These are phyloP conservation scores for Oncorhynchus kisutch DNA, from an alignment of 2,113 vertebrate species.

Conservation along the genomic window DNA sequence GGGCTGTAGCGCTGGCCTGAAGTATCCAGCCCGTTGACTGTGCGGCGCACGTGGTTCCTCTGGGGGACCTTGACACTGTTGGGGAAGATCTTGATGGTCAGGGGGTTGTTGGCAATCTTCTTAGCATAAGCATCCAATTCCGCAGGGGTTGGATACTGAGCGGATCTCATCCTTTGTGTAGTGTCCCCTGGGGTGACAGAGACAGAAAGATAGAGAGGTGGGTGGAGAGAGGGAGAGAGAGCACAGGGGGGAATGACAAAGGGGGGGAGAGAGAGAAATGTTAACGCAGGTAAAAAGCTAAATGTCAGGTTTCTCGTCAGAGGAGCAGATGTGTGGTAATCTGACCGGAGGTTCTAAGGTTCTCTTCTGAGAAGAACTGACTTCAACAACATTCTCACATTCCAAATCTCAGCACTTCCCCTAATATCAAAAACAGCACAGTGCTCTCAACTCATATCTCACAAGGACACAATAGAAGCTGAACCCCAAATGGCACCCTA, in stretches of 20 bases:
- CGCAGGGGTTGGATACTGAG: constrained; percentile 99
- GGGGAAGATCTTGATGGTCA: constrained; percentile 99
- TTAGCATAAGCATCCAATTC: constrained; percentile 99
- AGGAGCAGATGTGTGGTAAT: constrained; percentile 51
- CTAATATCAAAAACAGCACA: too few relatives aligned
- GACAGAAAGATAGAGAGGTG: constrained; percentile 38
- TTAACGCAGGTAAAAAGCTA: constrained; percentile 27
- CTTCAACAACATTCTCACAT: constrained; percentile 32
- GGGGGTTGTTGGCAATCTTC: constrained; percentile 98
- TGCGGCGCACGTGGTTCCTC: constrained; percentile 96
- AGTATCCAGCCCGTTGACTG: constrained; percentile 97
- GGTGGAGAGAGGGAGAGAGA: neutral
- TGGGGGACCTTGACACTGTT: constrained; percentile 99
- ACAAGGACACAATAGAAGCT: too few relatives aligned
- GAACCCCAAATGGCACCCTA: too few relatives aligned
- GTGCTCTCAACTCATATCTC: too few relatives aligned
- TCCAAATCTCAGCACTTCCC: constrained; percentile 25
- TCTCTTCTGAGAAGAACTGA: constrained; percentile 32
- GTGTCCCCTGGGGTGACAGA: constrained; percentile 90
- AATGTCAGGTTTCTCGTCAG: constrained; percentile 20
- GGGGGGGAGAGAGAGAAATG: constrained; percentile 5
- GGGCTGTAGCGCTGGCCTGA: constrained; percentile 97
- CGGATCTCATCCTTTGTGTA: constrained; percentile 99
- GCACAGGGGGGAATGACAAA: neutral
- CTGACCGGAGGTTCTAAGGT: constrained; percentile 19